These are phyloP conservation scores for Haemorhous mexicanus DNA, from an alignment of 2,113 vertebrate species.

Conservation along the genomic window DNA sequence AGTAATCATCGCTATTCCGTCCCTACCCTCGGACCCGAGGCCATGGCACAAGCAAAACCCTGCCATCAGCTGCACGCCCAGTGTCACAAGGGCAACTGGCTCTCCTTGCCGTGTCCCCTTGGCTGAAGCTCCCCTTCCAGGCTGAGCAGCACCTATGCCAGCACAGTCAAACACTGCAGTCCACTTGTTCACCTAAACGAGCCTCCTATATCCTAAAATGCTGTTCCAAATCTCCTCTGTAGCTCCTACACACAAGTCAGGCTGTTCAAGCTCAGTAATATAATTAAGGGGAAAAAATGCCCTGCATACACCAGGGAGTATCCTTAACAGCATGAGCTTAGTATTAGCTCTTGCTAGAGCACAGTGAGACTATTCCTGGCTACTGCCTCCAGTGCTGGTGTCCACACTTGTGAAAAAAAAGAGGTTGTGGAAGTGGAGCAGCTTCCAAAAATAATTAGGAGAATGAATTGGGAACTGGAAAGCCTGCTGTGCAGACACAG, in stretches of 20 bases:
- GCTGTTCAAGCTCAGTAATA: background rate
- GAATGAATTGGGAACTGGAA: background rate
- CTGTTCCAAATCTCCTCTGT: background rate
- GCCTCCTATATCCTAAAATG: background rate
- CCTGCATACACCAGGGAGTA: background rate
- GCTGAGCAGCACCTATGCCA: background rate
- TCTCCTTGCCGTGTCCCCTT: background rate
- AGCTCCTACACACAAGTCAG: background rate
- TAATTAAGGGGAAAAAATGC: slow-evolving; percentile 7
- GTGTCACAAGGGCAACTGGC: slow-evolving; percentile 29
- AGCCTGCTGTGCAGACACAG: slow-evolving; percentile 6
- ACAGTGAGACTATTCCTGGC: slow-evolving; percentile 5
- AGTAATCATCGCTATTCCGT: slow-evolving; percentile 57
- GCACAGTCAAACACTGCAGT: background rate
- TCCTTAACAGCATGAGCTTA: background rate
- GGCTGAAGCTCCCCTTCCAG: background rate
- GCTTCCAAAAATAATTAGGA: slow-evolving; percentile 46
- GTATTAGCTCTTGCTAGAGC: background rate
- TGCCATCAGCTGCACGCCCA: slow-evolving; percentile 28
- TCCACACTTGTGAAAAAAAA: background rate
- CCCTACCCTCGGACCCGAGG: background rate
- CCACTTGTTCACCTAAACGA: background rate
- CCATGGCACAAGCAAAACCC: background rate
- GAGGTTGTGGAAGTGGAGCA: background rate
- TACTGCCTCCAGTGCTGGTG: background rate